These are phyloP conservation scores for Dasyprocta punctata DNA, from an alignment of 2,113 vertebrate genomes.

Conservation along the genomic window DNA sequence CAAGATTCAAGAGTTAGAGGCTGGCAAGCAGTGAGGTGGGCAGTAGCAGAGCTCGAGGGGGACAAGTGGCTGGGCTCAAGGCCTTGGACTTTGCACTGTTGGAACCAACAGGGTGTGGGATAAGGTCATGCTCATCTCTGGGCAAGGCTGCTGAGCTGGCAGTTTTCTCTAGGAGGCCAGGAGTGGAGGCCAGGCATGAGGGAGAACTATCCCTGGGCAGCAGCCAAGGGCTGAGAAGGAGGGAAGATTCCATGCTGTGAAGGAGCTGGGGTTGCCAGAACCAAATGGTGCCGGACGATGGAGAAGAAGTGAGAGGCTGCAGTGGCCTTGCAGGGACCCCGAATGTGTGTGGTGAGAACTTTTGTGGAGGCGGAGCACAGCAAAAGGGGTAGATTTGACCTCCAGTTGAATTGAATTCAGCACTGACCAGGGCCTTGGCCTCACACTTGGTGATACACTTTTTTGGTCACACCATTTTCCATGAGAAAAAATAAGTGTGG, in stretches of 20 bases:
- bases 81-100: background rate
- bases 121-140: background rate
- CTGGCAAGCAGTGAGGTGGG: background rate
- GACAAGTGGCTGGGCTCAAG: background rate
- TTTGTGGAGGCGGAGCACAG: background rate
- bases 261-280: background rate
- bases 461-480: background rate
- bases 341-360: background rate
- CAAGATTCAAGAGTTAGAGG: background rate
- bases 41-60: background rate
- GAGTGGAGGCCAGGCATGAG: background rate
- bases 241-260: background rate
- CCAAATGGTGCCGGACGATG: background rate
- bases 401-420: background rate
- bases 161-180: background rate
- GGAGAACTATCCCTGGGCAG: background rate
- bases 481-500: background rate
- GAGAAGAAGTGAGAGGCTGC: background rate
- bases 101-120: background rate
- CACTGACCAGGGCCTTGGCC: background rate
- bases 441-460: background rate
- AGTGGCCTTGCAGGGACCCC: background rate
- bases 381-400: background rate
- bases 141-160: background rate
- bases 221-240: background rate